phyloP scores from a whole-genome alignment of 2,113 vertebrate genomes.

The Ornithorhynchus anatinus region DNA sequence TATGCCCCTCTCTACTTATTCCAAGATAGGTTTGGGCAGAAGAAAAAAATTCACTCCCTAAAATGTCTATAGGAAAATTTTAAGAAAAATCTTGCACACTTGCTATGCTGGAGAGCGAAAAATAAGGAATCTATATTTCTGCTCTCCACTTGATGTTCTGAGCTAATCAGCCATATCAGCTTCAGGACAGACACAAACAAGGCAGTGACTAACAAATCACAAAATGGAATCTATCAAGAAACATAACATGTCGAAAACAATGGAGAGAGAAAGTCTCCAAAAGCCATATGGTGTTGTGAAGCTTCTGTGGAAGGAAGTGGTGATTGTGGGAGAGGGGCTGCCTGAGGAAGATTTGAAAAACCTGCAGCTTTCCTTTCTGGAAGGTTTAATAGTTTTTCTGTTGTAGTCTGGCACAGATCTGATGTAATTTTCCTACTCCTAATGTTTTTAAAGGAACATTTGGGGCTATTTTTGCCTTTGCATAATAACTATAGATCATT shows the following conservation, averaged over 20 bases:
- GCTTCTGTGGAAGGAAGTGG: background rate
- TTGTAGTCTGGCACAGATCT: background rate
- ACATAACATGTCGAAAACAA: background rate
- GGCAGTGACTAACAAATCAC: no score
- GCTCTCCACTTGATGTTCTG: background rate
- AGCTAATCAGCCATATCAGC: background rate
- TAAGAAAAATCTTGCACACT: no score
- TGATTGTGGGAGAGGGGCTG: background rate
- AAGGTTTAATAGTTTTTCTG: background rate
- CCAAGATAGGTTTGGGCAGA: no score
- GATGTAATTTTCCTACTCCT: background rate
- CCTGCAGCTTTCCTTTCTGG: background rate
- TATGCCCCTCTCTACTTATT: no score
- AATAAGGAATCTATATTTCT: background rate
- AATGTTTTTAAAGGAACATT: background rate
- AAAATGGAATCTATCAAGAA: rapidly evolving
- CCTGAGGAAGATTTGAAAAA: background rate
- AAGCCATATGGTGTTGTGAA: background rate
- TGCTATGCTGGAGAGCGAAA: background rate
- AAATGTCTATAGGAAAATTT: no score
- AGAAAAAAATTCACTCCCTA: no score
- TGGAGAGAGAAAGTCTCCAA: background rate
- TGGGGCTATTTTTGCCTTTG: background rate
- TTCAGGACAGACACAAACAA: background rate
- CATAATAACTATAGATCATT: background rate